Percentiles rank a stretch among this genome's conserved stretches.
These are phyloP conservation scores for Urocolius indicus DNA, from an alignment of 2,113 vertebrate species.

Conservation along the genomic window DNA sequence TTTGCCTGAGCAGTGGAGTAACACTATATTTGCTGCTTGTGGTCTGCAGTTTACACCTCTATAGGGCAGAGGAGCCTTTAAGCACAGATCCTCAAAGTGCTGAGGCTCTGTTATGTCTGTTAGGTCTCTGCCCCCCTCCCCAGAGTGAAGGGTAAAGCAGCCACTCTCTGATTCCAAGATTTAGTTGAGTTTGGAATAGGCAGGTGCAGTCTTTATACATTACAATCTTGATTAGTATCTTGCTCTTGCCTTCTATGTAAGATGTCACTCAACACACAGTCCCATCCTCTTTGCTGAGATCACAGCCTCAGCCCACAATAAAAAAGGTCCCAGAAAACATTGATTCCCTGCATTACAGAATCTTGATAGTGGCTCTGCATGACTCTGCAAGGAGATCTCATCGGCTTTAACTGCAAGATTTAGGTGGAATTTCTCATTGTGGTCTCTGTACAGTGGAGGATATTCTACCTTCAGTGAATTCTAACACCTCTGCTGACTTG, in stretches of 20 bases:
- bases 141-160: not conserved
- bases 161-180: not conserved
- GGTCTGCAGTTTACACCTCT: not conserved
- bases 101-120: not conserved
- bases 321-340: not conserved
- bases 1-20: not conserved
- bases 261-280: not conserved
- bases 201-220: too few species aligned
- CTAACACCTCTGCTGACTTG: not conserved
- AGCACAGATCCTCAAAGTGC: not conserved
- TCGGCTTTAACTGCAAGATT: not conserved
- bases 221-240: not conserved
- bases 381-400: not conserved
- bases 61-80: not conserved
- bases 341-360: not conserved
- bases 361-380: not conserved
- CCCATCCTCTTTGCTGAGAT: constrained; percentile 31
- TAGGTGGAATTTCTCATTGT: not conserved
- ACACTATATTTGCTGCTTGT: accelerated
- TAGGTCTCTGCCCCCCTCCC: not conserved
- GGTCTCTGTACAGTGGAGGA: not conserved
- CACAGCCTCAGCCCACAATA: not conserved
- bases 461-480: not conserved
- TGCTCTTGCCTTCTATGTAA: not conserved
- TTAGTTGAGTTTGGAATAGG: not conserved